A percentile compares a stretch with the other conserved stretches of the same genome.
Conservation (phyloP, 2,888 invertebrate species). For the Cephus pygmeus region DNA sequence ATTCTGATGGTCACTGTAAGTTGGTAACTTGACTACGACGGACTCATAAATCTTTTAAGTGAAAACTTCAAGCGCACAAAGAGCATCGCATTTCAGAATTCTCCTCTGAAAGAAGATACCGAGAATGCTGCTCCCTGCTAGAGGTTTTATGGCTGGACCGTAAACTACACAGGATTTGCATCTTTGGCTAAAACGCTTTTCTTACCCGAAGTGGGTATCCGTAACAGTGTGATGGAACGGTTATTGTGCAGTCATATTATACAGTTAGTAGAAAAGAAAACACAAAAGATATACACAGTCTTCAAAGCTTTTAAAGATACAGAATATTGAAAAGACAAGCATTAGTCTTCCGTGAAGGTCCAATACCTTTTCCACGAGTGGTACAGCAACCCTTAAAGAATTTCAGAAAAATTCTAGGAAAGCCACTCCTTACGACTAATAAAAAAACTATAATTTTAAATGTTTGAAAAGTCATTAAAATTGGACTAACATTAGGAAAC, state of each 20-base stretch:
- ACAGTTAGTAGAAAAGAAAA: background rate
- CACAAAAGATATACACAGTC: background rate
- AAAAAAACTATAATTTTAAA: background rate
- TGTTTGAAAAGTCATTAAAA: background rate
- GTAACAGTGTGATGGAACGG: too few species aligned
- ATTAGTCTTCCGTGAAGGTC: background rate
- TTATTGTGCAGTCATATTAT: background rate
- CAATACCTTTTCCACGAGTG: background rate
- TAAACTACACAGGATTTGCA: background rate
- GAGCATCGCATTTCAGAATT: slow-evolving; percentile 26
- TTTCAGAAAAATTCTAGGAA: background rate
- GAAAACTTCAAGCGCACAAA: slow-evolving; percentile 19
- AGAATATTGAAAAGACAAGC: background rate
- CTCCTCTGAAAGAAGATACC: background rate
- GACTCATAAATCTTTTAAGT: background rate
- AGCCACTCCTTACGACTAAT: background rate
- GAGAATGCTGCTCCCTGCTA: background rate
- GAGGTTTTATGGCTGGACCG: background rate
- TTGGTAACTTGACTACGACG: background rate
- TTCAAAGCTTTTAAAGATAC: background rate
- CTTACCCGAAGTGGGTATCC: background rate
- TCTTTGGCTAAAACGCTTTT: background rate
- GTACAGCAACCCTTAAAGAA: background rate
- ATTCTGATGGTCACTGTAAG: background rate
- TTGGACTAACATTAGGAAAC: background rate